These are phyloP conservation scores for Ricordea florida DNA, from an alignment of 92 coral and sea anemone species.

Conservation along the genomic window DNA sequence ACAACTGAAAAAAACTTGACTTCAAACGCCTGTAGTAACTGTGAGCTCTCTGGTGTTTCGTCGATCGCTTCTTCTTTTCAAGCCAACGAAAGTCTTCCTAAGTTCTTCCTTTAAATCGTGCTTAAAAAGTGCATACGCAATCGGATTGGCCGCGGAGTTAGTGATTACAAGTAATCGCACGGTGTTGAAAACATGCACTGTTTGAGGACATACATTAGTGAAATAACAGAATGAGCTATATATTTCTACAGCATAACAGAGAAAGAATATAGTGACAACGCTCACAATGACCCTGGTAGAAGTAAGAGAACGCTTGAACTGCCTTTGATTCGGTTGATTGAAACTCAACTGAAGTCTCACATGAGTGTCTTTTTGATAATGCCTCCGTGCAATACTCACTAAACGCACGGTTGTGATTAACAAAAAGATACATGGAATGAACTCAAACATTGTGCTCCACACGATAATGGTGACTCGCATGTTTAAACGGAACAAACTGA, in stretches of 20 bases:
- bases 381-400: not conserved
- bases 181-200: not conserved
- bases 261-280: slow-evolving; percentile 8
- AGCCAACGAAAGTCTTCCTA: not conserved
- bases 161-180: not conserved
- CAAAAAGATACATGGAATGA: not conserved
- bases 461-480: not conserved
- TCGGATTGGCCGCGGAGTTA: slow-evolving; percentile 22
- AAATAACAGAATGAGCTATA: slow-evolving; percentile 29
- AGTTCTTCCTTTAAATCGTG: slow-evolving; percentile 2
- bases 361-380: not conserved
- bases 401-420: not conserved
- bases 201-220: not conserved
- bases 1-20: no score
- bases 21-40: no score
- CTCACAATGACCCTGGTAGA: not conserved
- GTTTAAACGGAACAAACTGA: not conserved
- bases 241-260: slow-evolving; percentile 13
- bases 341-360: not conserved
- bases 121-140: slow-evolving; percentile 23
- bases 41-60: no score
- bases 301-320: not conserved
- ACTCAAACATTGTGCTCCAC: slow-evolving; percentile 13
- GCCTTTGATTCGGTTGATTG: not conserved
- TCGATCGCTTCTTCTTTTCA: no score